Evolutionary conservation across 1,140 invertebrate genomes (phyloP).

Genomic region (Camponotus floridanus): DNA sequence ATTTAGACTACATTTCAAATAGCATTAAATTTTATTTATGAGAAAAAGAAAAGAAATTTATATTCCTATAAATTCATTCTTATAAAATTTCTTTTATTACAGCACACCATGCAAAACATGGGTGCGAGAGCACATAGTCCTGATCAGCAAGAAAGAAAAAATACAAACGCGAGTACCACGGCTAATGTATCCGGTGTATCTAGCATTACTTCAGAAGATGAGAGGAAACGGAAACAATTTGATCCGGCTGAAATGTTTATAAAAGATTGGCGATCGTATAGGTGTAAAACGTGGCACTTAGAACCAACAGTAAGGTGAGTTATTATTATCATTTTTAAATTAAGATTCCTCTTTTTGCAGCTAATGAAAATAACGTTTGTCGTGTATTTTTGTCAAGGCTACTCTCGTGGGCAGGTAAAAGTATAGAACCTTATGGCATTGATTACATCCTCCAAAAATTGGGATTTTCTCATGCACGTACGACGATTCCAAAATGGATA

Average conservation of each 20-base stretch:
- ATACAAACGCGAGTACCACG: constrained; percentile 59
- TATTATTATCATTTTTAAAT: background rate
- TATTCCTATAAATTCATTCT: background rate
- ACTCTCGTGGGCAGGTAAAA: constrained; percentile 97
- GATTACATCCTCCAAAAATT: constrained; percentile 99
- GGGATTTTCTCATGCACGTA: constrained; percentile 98
- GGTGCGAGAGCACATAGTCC: constrained; percentile 85
- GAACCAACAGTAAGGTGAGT: constrained; percentile 97
- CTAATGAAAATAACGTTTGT: background rate
- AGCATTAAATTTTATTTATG: constrained; percentile 17
- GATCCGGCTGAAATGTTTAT: constrained; percentile 89
- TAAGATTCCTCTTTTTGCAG: background rate
- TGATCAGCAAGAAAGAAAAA: constrained; percentile 81
- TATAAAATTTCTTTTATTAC: constrained; percentile 38
- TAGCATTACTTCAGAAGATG: constrained; percentile 79
- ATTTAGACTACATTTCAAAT: background rate
- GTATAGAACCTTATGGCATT: constrained; percentile 98
- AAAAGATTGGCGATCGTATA: constrained; percentile 96
- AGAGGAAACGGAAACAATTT: constrained; percentile 85
- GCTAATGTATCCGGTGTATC: constrained; percentile 71
- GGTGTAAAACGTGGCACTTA: constrained; percentile 98
- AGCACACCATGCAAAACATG: constrained; percentile 78
- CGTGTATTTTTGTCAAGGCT: constrained; percentile 86
- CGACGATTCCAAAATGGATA: constrained; percentile 99
- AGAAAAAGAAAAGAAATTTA: background rate